Percentiles rank a stretch among this genome's conserved stretches.
phyloP scores from a whole-genome alignment of 2,888 invertebrate species.

The Nemapogon koenigi region DNA sequence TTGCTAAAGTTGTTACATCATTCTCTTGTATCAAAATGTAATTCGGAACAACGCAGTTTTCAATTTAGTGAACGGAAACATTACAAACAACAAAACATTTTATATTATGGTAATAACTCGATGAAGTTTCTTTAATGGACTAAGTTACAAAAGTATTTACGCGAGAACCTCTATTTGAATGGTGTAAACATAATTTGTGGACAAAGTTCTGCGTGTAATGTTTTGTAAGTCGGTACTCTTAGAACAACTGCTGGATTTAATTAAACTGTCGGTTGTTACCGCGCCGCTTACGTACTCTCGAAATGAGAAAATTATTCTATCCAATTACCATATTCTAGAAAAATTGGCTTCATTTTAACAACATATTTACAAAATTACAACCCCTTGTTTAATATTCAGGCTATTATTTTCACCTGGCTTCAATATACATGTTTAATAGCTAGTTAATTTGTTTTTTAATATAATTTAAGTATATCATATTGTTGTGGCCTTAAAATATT shows the following conservation, averaged over 20 bases:
- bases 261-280: conserved; percentile 36
- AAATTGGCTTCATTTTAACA: not conserved
- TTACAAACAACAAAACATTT: conserved; percentile 33
- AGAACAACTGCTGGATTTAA: conserved; percentile 42
- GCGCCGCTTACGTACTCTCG: conserved; percentile 18
- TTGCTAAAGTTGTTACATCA: too few species aligned
- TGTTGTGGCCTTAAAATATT: too few species aligned
- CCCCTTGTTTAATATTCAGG: too few species aligned
- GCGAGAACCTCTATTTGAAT: conserved; percentile 50
- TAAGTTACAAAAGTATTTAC: conserved; percentile 52
- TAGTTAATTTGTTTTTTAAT: too few species aligned
- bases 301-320: conserved; percentile 17
- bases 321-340: conserved; percentile 16
- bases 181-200: conserved; percentile 58
- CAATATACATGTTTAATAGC: too few species aligned
- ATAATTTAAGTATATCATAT: too few species aligned
- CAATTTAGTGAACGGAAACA: conserved; percentile 30
- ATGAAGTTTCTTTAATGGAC: conserved; percentile 50
- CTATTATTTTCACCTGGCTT: too few species aligned
- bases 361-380: conserved; percentile 2
- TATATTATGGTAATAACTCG: conserved; percentile 50
- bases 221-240: conserved; percentile 36
- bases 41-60: conserved; percentile 26
- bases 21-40: too few species aligned
- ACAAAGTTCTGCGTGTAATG: conserved; percentile 48